A percentile compares a stretch with the other conserved stretches of the same genome.
Evolutionary conservation across 2,113 vertebrate species (phyloP).

Genomic region (Vombatus ursinus): DNA sequence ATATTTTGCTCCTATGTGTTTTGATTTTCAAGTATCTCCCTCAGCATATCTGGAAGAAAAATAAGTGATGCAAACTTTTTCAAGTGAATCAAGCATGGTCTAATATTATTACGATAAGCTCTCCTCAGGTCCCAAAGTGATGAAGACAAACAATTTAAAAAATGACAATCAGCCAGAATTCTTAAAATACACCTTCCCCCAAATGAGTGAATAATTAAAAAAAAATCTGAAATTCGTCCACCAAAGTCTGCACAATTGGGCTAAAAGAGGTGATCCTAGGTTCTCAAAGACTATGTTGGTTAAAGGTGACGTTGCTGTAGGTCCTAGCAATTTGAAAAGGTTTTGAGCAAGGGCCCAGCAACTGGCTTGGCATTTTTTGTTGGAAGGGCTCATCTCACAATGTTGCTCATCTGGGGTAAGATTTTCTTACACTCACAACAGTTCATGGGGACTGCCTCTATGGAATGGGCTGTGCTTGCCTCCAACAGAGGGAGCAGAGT

Average conservation of each 20-base stretch:
- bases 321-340: background rate
- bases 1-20: slow-evolving; percentile 6
- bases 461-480: background rate
- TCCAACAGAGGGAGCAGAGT: background rate
- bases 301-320: background rate
- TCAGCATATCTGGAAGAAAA: background rate
- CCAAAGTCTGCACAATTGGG: background rate
- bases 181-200: slow-evolving; percentile 66
- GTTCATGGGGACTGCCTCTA: background rate
- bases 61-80: background rate
- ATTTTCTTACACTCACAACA: background rate
- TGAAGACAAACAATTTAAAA: slow-evolving; percentile 9
- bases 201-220: slow-evolving; percentile 22
- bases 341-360: background rate
- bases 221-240: background rate
- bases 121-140: background rate
- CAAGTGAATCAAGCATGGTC: background rate
- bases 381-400: background rate
- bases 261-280: background rate
- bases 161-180: background rate
- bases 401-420: background rate
- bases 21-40: background rate
- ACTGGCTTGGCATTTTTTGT: background rate
- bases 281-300: background rate
- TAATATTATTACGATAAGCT: background rate